These are phyloP conservation scores for Pandion haliaetus DNA, from an alignment of 2,113 vertebrate genomes.

Conservation along the genomic window DNA sequence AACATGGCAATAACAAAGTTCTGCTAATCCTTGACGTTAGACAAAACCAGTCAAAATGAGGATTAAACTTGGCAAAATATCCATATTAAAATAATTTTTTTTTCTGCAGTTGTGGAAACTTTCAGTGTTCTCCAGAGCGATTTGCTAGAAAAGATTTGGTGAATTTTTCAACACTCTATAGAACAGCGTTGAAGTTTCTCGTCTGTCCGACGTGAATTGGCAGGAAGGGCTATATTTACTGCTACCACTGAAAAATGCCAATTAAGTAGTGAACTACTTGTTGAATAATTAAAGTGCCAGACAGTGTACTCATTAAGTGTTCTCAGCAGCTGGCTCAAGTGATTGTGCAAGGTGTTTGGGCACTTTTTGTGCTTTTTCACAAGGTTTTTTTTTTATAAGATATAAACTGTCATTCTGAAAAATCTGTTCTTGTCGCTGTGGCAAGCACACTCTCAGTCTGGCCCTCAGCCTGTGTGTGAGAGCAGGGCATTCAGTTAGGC, in stretches of 20 bases:
- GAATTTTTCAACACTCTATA: background rate
- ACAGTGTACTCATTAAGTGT: background rate
- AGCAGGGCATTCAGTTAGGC: background rate
- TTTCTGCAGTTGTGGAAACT: background rate
- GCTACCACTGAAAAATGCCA: background rate
- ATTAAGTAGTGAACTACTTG: background rate
- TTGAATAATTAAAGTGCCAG: conserved; percentile 1
- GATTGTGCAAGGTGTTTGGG: background rate
- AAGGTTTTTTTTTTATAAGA: background rate
- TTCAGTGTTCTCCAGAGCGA: background rate
- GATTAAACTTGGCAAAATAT: background rate
- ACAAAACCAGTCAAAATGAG: background rate
- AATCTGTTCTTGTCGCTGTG: background rate
- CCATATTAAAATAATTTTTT: background rate
- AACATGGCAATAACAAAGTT: background rate
- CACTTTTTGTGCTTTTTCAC: background rate
- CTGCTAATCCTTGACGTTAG: background rate
- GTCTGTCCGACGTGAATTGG: background rate
- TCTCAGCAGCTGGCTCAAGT: background rate
- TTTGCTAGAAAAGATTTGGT: background rate
- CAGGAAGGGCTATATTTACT: background rate
- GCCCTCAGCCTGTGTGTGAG: background rate
- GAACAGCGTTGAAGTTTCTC: background rate
- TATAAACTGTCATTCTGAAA: background rate
- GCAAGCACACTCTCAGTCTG: accelerated